A percentile compares a stretch with the other conserved stretches of the same genome.
Evolutionary conservation across 2,888 invertebrate genomes (phyloP).

Genomic region (Malacosoma neustria): DNA sequence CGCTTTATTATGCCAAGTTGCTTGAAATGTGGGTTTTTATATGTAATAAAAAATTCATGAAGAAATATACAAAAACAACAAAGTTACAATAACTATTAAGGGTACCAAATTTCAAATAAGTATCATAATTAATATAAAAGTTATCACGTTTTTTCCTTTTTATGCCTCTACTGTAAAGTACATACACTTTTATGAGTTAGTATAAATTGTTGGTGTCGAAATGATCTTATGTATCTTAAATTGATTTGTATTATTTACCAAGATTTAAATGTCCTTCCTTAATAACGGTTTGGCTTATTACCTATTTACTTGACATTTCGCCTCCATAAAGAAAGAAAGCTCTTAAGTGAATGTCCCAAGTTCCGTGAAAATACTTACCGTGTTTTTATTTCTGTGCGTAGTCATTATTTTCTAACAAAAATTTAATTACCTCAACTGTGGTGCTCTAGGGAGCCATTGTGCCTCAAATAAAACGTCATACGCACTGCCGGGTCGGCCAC

Average conservation of each 20-base stretch:
- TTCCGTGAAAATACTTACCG: constrained; percentile 25
- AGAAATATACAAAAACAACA: background rate
- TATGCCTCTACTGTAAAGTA: background rate
- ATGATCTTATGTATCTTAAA: too few relatives aligned
- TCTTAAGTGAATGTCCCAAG: constrained; percentile 16
- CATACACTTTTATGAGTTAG: too few relatives aligned
- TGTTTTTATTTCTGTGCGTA: constrained; percentile 22
- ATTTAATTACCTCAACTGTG: constrained; percentile 55
- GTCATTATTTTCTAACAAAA: constrained; percentile 46
- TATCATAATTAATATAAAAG: too few relatives aligned
- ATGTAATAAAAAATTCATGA: too few relatives aligned
- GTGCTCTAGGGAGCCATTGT: constrained; percentile 51
- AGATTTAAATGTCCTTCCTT: background rate
- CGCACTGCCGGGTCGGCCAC: constrained; percentile 67
- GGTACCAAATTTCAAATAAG: too few relatives aligned
- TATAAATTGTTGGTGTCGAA: too few relatives aligned
- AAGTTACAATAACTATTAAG: background rate
- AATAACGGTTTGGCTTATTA: constrained; percentile 16
- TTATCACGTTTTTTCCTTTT: too few relatives aligned
- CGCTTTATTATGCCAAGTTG: too few relatives aligned
- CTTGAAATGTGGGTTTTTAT: too few relatives aligned
- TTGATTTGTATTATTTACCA: background rate
- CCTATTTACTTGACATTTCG: constrained; percentile 12
- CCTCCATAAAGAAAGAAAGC: constrained; percentile 22
- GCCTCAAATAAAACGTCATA: constrained; percentile 66